Evolutionary conservation across 2,888 invertebrate genomes (phyloP), one percentile per base, ranked within the genome.

Genomic region (Cheilosia scutellata): DNA sequence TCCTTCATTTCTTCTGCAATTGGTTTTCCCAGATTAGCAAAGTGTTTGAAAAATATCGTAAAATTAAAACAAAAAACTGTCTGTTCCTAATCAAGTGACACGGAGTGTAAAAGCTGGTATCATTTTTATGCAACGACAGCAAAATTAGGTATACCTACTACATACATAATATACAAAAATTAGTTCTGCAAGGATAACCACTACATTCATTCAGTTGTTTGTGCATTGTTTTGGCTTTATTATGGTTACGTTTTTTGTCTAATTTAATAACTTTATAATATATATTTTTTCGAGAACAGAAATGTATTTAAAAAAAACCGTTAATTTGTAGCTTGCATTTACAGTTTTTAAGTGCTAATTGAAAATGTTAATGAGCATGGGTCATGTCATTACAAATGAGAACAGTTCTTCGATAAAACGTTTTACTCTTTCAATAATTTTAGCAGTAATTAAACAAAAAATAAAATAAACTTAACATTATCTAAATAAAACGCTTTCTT

Each of bases 381-480:
- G 51, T 71, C 57, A 42, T 55, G 16, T 60, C 9, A 42, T 20
- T 27, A 16, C 57, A 13, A 16, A 29, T 4, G n/a, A 31, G 6
- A 29, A 75, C 16, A 51, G 1, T 25, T 31, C 51, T 51, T 20
- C 31, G 9, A 11, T 37, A 47, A 27, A 42, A 51, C 9, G 20
- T 72, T 58, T 51, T 5, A 25, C 49, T 63, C 62, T 57, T 75
- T 75, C 55, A 63, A 51, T 70, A 82, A 57, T 63, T 20, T 70
- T 49, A 82, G 57, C 51, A 57, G 13, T 20, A 6, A 33, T 16
- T 55, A 29, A 27, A 25, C 3, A 11, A 11, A 25, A 7, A 20
- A 7, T 7, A 27, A 27, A 57, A 4, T 27, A 20, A 66, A 68
- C 27, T 51, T 25, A 65, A 51, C 27, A 51, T 7, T 16, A 47